These are phyloP conservation scores for Trichonephila clavipes DNA, from an alignment of 1,140 invertebrate species.

Conservation along the genomic window DNA sequence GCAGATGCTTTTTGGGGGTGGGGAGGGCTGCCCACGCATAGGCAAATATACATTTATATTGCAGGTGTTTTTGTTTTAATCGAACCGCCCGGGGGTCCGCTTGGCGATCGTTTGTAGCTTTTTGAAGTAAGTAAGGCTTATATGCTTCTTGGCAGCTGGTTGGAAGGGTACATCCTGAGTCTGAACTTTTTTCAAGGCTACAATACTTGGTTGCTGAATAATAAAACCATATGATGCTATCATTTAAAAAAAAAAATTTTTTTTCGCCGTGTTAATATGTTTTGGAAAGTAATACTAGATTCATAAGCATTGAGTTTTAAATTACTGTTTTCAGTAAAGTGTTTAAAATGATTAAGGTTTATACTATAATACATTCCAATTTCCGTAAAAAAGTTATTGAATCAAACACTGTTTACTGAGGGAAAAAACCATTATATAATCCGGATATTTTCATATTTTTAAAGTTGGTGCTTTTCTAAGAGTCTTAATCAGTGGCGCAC, in stretches of 20 bases:
- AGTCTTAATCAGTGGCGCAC: no score
- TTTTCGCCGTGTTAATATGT: no score
- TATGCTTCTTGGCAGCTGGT: background rate
- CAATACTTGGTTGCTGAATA: background rate
- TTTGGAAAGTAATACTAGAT: no score
- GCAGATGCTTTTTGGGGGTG: constrained; percentile 27
- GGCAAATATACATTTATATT: background rate
- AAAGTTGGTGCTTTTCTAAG: no score
- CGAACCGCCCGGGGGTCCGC: constrained; percentile 13
- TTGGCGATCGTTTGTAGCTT: background rate
- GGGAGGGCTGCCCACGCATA: constrained; percentile 6
- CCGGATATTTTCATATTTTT: no score
- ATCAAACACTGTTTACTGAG: no score
- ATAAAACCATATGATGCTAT: background rate
- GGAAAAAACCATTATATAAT: no score
- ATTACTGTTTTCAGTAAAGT: no score
- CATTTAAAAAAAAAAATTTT: background rate
- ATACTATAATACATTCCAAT: no score
- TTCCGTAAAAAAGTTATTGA: no score
- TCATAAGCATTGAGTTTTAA: no score
- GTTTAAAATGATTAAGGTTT: no score
- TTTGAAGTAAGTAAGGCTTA: background rate
- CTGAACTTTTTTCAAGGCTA: background rate
- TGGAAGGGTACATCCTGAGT: background rate
- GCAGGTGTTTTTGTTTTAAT: constrained; percentile 44